Evolutionary conservation across 1,140 invertebrate species (phyloP), one percentile per base, ranked within the genome.

Genomic region (Scaptomyza montana): DNA sequence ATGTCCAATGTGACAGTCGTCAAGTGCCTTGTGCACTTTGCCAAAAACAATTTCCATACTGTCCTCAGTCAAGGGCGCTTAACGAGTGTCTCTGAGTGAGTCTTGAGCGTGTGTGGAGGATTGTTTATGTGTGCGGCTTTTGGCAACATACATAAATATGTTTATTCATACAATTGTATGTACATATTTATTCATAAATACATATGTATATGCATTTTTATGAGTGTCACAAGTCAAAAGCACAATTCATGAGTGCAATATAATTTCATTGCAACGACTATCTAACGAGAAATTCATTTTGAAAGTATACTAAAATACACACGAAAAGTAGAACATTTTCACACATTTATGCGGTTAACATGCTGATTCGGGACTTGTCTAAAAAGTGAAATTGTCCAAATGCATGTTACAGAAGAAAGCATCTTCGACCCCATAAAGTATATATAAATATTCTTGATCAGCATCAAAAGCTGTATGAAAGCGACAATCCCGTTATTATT

Each of bases 1-100:
- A 54, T 82, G 82, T 87, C 82, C 78, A 75, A 70, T 82, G 70
- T 82, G 82, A 82, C 82, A 86, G 78, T 87, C 84, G 84, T 82
- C 82, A 87, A 87, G 82, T 89, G 82, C 78, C 82, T 87, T 87
- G 82, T 87, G 78, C 82, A 87, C 82, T 87, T 87, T 87, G 82
- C 84, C 85, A 87, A 87, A 86, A 87, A 87, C 82, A 82, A 87
- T 87, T 89, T 79, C 46, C 72, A 67, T 67, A 71, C 47, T 64
- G 68, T 33, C 61, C 64, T 55, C 64, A 64, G 53, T 74, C 72
- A 74, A 74, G 72, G 72, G 57, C 72, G 70, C 72, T 64, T 54
- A 30, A 71, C 60, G 28, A 50, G 56, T 60, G 59, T 54, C 51
- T 47, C 54, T 65, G 62, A 33, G 46, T 46, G 51, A 33, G 51